A percentile compares a stretch with the other conserved stretches of the same genome.
These are phyloP conservation scores for Pseudeuparius sepicola DNA, from an alignment of 2,888 invertebrate genomes.

Conservation along the genomic window DNA sequence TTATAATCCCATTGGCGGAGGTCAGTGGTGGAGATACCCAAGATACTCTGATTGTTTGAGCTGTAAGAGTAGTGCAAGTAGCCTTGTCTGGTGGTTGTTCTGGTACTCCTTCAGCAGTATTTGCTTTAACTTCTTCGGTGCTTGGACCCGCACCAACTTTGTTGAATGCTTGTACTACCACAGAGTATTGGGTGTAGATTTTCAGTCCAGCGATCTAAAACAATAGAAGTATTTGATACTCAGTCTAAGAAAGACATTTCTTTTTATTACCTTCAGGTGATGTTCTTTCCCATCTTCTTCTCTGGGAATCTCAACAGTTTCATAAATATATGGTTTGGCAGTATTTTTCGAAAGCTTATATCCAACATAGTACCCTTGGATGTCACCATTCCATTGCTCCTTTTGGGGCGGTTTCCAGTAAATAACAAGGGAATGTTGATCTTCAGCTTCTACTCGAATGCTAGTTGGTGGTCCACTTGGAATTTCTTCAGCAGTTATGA, in stretches of 20 bases:
- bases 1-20: constrained; percentile 88
- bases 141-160: constrained; percentile 88
- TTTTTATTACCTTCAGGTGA: constrained; percentile 47
- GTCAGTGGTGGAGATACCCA: constrained; percentile 91
- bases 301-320: constrained; percentile 84
- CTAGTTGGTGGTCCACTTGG: constrained; percentile 70
- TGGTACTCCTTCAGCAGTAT: constrained; percentile 89
- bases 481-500: constrained; percentile 90
- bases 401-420: constrained; percentile 86
- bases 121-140: constrained; percentile 79
- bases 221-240: too few relatives aligned
- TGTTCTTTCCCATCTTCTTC: constrained; percentile 90
- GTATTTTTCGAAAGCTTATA: constrained; percentile 75
- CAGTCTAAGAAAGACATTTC: background rate
- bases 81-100: constrained; percentile 89
- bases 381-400: constrained; percentile 88
- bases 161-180: constrained; percentile 91
- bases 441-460: constrained; percentile 76
- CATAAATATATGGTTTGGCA: constrained; percentile 80
- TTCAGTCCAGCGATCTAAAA: constrained; percentile 39
- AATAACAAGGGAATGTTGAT: constrained; percentile 77
- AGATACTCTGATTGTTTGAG: constrained; percentile 86
- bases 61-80: constrained; percentile 84
- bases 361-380: constrained; percentile 83
- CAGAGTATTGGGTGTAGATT: constrained; percentile 92